Percentiles rank a stretch among this genome's conserved stretches.
Evolutionary conservation across 2,888 invertebrate species (phyloP).

Genomic region (Barypeithes pellucidus): DNA sequence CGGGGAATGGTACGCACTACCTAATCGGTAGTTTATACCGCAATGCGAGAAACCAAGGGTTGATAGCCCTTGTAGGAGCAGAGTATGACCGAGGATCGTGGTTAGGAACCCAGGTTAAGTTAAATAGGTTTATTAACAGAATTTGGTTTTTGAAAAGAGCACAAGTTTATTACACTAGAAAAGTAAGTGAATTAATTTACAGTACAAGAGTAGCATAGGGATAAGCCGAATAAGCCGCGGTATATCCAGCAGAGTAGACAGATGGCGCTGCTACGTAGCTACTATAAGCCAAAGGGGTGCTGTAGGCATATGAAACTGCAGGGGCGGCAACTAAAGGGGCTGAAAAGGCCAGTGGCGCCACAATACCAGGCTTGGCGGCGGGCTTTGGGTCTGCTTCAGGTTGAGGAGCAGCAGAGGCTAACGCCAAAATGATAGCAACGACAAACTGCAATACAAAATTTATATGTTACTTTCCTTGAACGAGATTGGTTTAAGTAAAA

Average conservation of each 20-base stretch:
- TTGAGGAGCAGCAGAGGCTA: slow-evolving; percentile 36
- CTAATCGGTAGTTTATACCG: too few relatives aligned
- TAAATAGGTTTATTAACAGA: too few relatives aligned
- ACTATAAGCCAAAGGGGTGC: slow-evolving; percentile 36
- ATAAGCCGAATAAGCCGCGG: slow-evolving; percentile 28
- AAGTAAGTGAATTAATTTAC: too few relatives aligned
- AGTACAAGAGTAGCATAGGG: slow-evolving; percentile 11
- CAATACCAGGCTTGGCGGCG: slow-evolving; percentile 29
- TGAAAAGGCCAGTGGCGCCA: slow-evolving; percentile 30
- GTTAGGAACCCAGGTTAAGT: too few relatives aligned
- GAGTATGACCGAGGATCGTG: too few relatives aligned
- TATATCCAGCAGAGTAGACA: slow-evolving; percentile 33
- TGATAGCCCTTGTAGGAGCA: too few relatives aligned
- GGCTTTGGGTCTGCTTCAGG: slow-evolving; percentile 40
- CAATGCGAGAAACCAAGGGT: too few relatives aligned
- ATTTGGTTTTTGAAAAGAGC: too few relatives aligned
- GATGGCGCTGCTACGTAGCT: slow-evolving; percentile 36
- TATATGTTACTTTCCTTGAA: too few relatives aligned
- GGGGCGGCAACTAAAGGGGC: slow-evolving; percentile 40
- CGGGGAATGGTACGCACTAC: too few relatives aligned
- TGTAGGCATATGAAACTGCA: slow-evolving; percentile 35
- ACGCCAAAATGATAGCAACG: slow-evolving; percentile 40
- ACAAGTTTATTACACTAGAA: too few relatives aligned
- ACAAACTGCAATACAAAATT: slow-evolving; percentile 41
- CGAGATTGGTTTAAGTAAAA: too few relatives aligned